Percentiles rank a stretch among this genome's conserved stretches.
Conservation (phyloP, 1,140 invertebrate species). For the Drosophila obscura region DNA sequence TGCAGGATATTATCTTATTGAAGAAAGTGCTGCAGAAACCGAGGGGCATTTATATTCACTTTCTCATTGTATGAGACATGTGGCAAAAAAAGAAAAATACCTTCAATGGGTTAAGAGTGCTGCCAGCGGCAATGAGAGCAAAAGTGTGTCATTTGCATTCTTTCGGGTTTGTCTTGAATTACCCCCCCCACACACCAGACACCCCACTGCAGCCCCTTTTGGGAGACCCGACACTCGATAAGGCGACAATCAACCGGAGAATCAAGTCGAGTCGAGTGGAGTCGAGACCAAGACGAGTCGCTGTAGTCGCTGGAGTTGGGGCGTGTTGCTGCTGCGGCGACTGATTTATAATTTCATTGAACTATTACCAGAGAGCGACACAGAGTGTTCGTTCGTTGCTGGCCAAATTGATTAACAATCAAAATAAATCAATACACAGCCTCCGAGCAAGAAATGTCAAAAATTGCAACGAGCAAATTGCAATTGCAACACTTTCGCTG, state of each 20-base stretch:
- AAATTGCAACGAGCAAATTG: conserved; percentile 79
- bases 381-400: conserved; percentile 39
- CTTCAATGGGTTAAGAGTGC: conserved; percentile 44
- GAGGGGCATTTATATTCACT: conserved; percentile 1
- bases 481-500: conserved; percentile 81
- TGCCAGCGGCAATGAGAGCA: conserved; percentile 15
- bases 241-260: neutral
- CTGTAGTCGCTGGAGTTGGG: neutral
- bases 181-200: conserved; percentile 9
- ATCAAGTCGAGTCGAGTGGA: conserved; percentile 23
- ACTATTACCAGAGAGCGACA: conserved; percentile 66
- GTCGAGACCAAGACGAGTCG: neutral
- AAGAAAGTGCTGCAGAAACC: too few relatives aligned
- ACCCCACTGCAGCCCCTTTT: too few relatives aligned
- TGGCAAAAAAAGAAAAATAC: too few relatives aligned
- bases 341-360: conserved; percentile 82
- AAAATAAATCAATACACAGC: conserved; percentile 79
- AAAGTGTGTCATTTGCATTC: conserved; percentile 77
- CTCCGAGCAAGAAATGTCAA: conserved; percentile 76
- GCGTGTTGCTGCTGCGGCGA: conserved; percentile 10
- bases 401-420: conserved; percentile 80
- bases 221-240: conserved; percentile 5
- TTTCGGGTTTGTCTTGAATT: conserved; percentile 54
- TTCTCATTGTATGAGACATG: neutral
- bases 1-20: too few relatives aligned